Base-by-base conservation (phyloP, 1,140 invertebrate species). In the Atta colombica region DNA sequence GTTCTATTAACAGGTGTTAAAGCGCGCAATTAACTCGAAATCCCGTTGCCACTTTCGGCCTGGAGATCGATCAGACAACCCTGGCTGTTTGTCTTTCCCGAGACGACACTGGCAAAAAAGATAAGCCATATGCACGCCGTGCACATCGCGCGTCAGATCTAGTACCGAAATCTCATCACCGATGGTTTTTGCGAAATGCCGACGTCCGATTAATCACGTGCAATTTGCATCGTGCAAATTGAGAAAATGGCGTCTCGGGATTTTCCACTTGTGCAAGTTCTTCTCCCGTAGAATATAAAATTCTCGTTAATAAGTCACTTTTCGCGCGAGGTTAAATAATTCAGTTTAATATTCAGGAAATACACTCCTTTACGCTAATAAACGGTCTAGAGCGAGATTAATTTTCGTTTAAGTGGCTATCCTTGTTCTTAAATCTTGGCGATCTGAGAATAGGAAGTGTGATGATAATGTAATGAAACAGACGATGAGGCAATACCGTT, bases 1-100 rank as follows among this genome's bases (percentile, higher is more conserved):
- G 88, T 91, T 77, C 93, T 88, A 94, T 93, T 94, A 94, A 93
- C 93, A 93, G 91, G 93, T 93, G 92, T 93, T 93, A 90, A 89
- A 91, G 90, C 89, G 82, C 87, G 88, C 92, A 94, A 94, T 94
- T 94, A 94, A 92, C 92, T 89, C 85, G 91, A 71, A 92, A 93
- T 92, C 77, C 87, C 87, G 55, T 75, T 58, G 66, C 72, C 61
- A 39, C 82, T 85, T 68, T 78, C 66, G 65, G 58, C 21, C 53
- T 31, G 18, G 60, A 28, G 86, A 88, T 86, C 78, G 85, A 88
- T 89, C 87, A 77, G 65, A 58, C 82, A 10, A 21, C 21, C 31
- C 14, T 61, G 61, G 49, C 28, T 78, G 74, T 78, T 85, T 78
- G 61, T 66, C 61, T 78, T 45, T 85, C 45, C 63, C 60, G 72